Base-by-base conservation (phyloP, 2,888 invertebrate genomes). In the Lasius fuliginosus region DNA sequence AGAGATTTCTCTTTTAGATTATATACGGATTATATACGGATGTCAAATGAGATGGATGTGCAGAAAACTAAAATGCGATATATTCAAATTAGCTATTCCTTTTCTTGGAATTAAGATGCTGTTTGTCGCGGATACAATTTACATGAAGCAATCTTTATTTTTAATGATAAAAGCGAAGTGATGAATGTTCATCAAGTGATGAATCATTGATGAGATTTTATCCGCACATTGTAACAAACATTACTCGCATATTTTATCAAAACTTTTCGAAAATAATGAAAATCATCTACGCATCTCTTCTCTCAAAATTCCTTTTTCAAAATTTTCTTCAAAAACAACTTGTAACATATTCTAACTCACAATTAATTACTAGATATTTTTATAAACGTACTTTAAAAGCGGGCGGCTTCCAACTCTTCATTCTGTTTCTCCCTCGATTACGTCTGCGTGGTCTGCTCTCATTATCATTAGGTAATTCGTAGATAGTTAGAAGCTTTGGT, bases 81-180 rank as follows among this genome's bases (percentile, higher is more conserved):
- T 53, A 68, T 65, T 86, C 46, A 82, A 64, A 85, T 56, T 42
- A 53, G n/a, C 49, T 73, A 58, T 73, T 49, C 53, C 9, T 64
- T 56, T 85, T 68, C 83, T 65, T 30, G 42, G 73, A 83, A 82
- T 27, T 62, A 56, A 84, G 65, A 15, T 11, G 36, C 18, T 46
- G 49, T 58, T 64, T 53, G 36, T 62, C 64, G 56, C 62, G 69
- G 60, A 58, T 65, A 58, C 75, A 62, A 77, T 36, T 58, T 36
- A 11, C 71, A 11, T 85, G 86, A 83, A 82, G 76, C 69, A 90
- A 90, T 83, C 60, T 27, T 64, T 87, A 85, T 82, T 84, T 87
- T 88, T 82, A 84, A 81, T 83, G 23, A 69, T 42, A 69, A 87
- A 84, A 84, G 36, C 18, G 15, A 65, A 18, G 42, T 30, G 33